Evolutionary conservation across 64 coral and sea anemone species (phyloP).

Genomic region (Montipora foliosa): DNA sequence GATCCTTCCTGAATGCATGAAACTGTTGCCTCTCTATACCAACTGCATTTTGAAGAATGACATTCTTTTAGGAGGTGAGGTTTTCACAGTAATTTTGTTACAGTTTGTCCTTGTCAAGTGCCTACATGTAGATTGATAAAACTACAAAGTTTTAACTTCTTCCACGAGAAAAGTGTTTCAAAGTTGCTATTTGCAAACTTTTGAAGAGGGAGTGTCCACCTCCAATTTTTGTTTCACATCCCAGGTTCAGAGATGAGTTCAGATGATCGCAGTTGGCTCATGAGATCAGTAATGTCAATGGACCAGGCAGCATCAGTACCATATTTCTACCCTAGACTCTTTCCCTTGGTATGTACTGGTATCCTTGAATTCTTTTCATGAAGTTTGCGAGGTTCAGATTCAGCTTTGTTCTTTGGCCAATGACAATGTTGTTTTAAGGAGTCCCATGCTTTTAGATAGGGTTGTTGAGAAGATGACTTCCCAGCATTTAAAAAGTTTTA

Average conservation of each 20-base stretch:
- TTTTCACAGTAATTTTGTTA: background rate
- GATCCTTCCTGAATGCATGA: slow-evolving; percentile 99
- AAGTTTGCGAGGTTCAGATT: no score
- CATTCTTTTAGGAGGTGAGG: slow-evolving; percentile 92
- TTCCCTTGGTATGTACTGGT: slow-evolving; percentile 80
- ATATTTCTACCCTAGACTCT: slow-evolving; percentile 94
- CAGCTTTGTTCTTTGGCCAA: no score
- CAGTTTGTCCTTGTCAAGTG: background rate
- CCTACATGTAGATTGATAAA: background rate
- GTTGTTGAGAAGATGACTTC: no score
- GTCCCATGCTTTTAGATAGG: no score
- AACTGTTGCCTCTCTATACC: slow-evolving; percentile 92
- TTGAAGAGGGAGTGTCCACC: background rate
- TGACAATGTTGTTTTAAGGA: no score
- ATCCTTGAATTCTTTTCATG: background rate
- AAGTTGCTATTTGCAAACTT: no score
- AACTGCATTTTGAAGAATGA: slow-evolving; percentile 98
- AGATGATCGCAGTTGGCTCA: slow-evolving; percentile 98
- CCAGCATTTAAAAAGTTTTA: no score
- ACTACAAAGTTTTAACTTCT: no score
- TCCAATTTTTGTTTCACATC: background rate
- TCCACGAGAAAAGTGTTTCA: background rate
- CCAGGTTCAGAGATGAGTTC: slow-evolving; percentile 98
- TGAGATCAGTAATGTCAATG: slow-evolving; percentile 96
- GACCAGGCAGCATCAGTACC: slow-evolving; percentile 89